A percentile compares a stretch with the other conserved stretches of the same genome.
phyloP scores from a whole-genome alignment of 2,113 vertebrate genomes.

The Vulpes vulpes region DNA sequence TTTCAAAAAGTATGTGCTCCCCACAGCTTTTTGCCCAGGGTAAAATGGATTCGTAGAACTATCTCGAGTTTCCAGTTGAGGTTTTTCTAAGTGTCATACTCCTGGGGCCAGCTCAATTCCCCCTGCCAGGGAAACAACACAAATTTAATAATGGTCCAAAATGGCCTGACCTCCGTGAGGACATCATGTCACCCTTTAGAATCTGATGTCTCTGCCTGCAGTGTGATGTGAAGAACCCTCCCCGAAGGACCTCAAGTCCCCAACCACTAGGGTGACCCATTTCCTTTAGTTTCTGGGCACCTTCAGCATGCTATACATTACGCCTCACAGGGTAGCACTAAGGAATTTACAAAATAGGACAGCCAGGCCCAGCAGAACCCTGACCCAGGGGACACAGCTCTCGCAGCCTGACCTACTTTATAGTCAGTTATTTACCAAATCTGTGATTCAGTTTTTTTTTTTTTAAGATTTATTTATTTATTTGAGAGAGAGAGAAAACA shows the following conservation, averaged over 20 bases:
- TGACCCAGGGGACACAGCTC: not conserved
- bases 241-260: not conserved
- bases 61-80: not conserved
- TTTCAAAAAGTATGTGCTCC: not conserved
- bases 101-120: not conserved
- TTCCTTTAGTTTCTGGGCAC: not conserved
- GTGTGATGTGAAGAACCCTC: not conserved
- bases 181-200: not conserved
- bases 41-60: not conserved
- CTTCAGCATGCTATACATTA: not conserved
- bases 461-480: too few relatives aligned
- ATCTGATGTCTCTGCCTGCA: not conserved
- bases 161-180: not conserved
- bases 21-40: not conserved
- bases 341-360: not conserved
- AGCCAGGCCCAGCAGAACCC: not conserved
- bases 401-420: not conserved
- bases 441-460: not conserved
- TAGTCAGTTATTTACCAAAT: not conserved
- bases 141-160: not conserved
- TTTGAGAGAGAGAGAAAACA: too few relatives aligned
- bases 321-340: not conserved
- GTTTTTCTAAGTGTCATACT: slow-evolving; percentile 4
- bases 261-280: not conserved
- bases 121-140: not conserved